phyloP scores from a whole-genome alignment of 2,888 invertebrate species.

The Malthinus flaveolus region DNA sequence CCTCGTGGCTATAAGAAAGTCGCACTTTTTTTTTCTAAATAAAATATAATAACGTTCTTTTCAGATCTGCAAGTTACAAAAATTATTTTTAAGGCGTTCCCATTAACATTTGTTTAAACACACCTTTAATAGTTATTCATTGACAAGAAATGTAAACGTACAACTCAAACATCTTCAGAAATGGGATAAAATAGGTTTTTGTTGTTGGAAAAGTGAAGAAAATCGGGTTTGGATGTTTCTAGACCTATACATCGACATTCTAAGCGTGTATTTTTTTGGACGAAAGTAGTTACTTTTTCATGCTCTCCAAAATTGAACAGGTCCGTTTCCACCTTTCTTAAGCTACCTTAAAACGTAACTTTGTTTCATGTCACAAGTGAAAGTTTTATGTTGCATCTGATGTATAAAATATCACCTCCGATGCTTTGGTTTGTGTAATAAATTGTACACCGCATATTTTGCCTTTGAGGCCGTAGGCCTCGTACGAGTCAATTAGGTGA shows the following conservation, averaged over 20 bases:
- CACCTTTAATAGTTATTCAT: not conserved
- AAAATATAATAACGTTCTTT: not conserved
- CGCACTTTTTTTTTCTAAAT: not conserved
- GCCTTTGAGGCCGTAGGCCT: not conserved
- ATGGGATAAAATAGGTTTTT: too few relatives aligned
- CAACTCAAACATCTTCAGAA: too few relatives aligned
- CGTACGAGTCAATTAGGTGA: too few relatives aligned
- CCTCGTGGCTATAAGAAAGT: constrained; percentile 13
- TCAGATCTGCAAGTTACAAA: not conserved
- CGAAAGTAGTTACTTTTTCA: not conserved
- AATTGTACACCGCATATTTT: constrained; percentile 3
- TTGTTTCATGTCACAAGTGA: constrained; percentile 22
- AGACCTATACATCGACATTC: not conserved
- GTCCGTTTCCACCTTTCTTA: constrained; percentile 2
- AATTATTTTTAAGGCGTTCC: not conserved
- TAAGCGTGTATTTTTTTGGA: too few relatives aligned
- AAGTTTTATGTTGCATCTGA: constrained; percentile 16
- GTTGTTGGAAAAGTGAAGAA: too few relatives aligned
- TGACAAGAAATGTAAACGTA: too few relatives aligned
- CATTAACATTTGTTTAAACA: not conserved
- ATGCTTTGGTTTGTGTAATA: constrained; percentile 15
- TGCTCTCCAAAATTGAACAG: not conserved
- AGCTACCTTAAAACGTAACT: constrained; percentile 5
- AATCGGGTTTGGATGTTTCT: not conserved
- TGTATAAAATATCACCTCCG: constrained; percentile 15